Evolutionary conservation across 2,888 invertebrate species (phyloP), one percentile per base, ranked within the genome.

Genomic region (Netelia melanura): DNA sequence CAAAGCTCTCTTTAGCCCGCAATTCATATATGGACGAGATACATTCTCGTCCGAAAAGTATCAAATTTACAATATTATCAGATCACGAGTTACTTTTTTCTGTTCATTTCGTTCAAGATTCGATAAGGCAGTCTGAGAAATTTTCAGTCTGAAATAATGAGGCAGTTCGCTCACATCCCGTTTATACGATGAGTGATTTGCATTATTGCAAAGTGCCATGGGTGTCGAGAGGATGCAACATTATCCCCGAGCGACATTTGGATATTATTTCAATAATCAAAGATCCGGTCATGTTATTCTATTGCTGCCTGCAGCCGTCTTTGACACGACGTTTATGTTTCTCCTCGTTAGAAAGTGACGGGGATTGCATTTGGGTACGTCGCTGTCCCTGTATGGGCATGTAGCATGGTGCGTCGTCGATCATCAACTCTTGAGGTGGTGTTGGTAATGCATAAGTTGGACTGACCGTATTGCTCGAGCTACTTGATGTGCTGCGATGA

Each of bases 361-460:
- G 89, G 10, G 90, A 91, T 86, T 92, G 92, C 65, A 89, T 90
- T 78, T 93, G 93, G 81, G 91, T 95, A 88, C 97, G 94, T 84
- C 97, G 94, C 89, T 97, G 97, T 68, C 97, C 97, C 93, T 96
- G 97, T 90, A 97, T 96, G 68, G 97, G 97, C 97, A 97, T 97
- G 91, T 97, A 97, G 78, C 97, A 96, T 8, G 96, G 96, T 64
- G 95, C 94, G 87, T 95, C 94, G 88, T 96, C 96, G 21, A 86
- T 85, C 89, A 91, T 90, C 1, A 91, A 79, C 62, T 93, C 92
- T 43, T 91, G 91, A 0, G 92, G 90, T 1, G 93, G 91, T 21
- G 93, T 93, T 3, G 94, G 92, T 43, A 94, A 87, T 3, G 91
- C 90, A 43, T 92, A 93, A 3, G 91, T 90, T 3, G 94, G 93